Base-by-base conservation (phyloP, 1,140 invertebrate species). In the Nebria ingens region DNA sequence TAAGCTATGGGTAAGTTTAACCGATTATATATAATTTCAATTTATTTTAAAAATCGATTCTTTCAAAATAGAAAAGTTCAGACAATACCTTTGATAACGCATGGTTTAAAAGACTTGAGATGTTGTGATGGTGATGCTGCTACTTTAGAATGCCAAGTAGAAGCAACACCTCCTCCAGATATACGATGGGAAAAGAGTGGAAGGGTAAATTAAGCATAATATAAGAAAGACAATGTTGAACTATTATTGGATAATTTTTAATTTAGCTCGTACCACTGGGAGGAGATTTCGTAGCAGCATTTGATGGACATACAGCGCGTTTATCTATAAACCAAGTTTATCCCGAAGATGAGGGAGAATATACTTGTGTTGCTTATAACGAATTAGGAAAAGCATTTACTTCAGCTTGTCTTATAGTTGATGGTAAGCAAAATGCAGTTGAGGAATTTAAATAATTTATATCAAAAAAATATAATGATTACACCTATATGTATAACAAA, bases 341-440 rank as follows among this genome's bases (percentile, higher is more conserved):
- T 61, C 86, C 88, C 0, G 89, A 92, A 65, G 91, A 94, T 67
- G 87, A 91, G 62, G 91, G 91, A n/a, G 86, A 89, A 61, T 95
- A 93, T 68, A 85, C 82, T 0, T 93, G 90, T 64, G 81, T 88
- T 49, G 89, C 86, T 4, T 81, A 79, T 61, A 93, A 93, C 66
- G 79, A 82, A 56, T 74, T 89, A 51, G 91, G 91, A 42, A 85
- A 87, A 65, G 83, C 85, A 0, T 78, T 79, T 38, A 88, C 87
- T 1, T 87, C 85, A 1, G 86, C 87, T 2, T 89, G 85, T 65
- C 75, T 92, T 2, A 78, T 89, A 20, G 87, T 91, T 9, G 86
- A 90, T 70, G 80, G 86, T 89, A 75, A 82, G 71, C 71, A 20
- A 21, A 13, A 29, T 22, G 11, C n/a, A n/a, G n/a, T n/a, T n/a